phyloP scores from a whole-genome alignment of 92 coral and sea anemone genomes.

The Scolanthus callimorphus region DNA sequence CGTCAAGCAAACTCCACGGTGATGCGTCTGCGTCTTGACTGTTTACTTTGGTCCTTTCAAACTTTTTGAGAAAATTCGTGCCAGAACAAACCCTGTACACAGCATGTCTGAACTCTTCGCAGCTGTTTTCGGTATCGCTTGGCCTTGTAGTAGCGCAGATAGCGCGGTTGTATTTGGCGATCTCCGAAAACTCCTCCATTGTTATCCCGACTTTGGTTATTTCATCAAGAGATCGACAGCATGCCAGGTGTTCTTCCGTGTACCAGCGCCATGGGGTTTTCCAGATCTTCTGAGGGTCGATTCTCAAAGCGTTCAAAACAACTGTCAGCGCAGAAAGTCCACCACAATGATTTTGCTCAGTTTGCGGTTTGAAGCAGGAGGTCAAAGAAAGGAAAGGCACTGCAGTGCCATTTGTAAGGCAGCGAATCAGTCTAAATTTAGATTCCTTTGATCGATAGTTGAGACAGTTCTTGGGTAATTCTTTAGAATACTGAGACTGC shows the following conservation, averaged over 20 bases:
- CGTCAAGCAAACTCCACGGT: too few species aligned
- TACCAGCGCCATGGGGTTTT: slow-evolving; percentile 87
- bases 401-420: slow-evolving; percentile 45
- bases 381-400: too few species aligned
- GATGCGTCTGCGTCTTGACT: too few species aligned
- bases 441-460: slow-evolving; percentile 83
- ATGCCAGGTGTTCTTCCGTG: slow-evolving; percentile 62
- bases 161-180: slow-evolving; percentile 74
- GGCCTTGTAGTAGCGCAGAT: slow-evolving; percentile 47
- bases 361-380: slow-evolving; percentile 61
- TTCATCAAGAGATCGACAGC: slow-evolving; percentile 64
- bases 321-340: slow-evolving; percentile 71
- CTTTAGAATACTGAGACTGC: too few species aligned
- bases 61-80: too few species aligned
- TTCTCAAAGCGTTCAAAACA: slow-evolving; percentile 60
- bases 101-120: slow-evolving; percentile 23
- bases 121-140: slow-evolving; percentile 5
- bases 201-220: slow-evolving; percentile 57
- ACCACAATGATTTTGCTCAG: slow-evolving; percentile 74
- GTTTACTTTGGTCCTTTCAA: too few species aligned
- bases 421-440: slow-evolving; percentile 66
- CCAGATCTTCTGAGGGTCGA: slow-evolving; percentile 71
- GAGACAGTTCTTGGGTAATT: too few species aligned
- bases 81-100: slow-evolving; percentile 38
- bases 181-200: slow-evolving; percentile 57